Conservation (phyloP, 1,140 invertebrate species). For the Zaprionus davidi region DNA sequence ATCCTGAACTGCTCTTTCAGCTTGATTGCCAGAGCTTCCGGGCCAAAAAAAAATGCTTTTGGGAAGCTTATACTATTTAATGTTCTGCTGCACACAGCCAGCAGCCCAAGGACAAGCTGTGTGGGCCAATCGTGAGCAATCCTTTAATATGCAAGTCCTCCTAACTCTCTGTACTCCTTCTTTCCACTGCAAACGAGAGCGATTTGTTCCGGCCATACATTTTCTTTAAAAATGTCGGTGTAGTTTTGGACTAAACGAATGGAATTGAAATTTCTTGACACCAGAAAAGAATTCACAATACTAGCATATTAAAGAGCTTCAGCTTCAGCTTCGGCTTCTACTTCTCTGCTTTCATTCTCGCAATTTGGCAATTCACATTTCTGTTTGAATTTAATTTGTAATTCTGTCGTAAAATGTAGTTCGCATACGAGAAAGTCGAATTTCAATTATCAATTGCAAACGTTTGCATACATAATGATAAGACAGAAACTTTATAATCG, state of each 20-base stretch:
- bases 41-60: conserved; percentile 60
- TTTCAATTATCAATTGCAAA: conserved; percentile 44
- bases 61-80: conserved; percentile 74
- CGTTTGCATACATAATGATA: conserved; percentile 38
- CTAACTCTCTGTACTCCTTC: conserved; percentile 1
- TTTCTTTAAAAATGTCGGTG: background rate
- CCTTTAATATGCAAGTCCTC: conserved; percentile 19
- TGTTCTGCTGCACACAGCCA: conserved; percentile 29
- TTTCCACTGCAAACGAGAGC: conserved; percentile 27
- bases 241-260: background rate
- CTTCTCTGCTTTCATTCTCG: background rate
- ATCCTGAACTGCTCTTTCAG: conserved; percentile 66
- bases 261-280: conserved; percentile 17
- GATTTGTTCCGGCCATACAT: conserved; percentile 27
- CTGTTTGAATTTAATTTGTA: conserved; percentile 23
- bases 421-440: background rate
- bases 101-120: conserved; percentile 47
- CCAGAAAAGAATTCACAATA: conserved; percentile 1
- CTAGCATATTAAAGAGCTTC: conserved; percentile 11
- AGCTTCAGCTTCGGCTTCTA: background rate
- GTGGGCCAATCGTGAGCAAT: conserved; percentile 23
- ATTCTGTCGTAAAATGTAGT: conserved; percentile 14
- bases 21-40: conserved; percentile 60
- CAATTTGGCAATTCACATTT: background rate
- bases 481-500: conserved; percentile 18